Percentiles rank a stretch among this genome's conserved stretches.
phyloP scores from a whole-genome alignment of 2,113 vertebrate species.

The Aspiorhynchus laticeps region DNA sequence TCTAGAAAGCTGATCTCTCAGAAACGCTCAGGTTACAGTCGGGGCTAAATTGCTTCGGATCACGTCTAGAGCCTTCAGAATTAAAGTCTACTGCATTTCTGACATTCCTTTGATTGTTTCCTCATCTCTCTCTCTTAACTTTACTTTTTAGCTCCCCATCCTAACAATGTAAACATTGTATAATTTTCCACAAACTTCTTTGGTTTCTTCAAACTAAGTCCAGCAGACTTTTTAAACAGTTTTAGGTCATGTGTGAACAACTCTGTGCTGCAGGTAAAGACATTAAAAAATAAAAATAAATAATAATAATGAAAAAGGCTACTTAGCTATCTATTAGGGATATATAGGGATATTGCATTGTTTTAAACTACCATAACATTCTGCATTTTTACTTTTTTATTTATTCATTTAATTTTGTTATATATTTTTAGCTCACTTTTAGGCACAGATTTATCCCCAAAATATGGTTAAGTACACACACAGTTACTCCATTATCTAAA shows the following conservation, averaged over 20 bases:
- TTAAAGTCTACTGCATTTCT: slow-evolving; percentile 12
- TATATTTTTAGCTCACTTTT: neutral
- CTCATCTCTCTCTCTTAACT: slow-evolving; percentile 3
- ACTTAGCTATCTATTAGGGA: neutral
- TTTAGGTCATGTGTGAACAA: neutral
- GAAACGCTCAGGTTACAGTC: slow-evolving; percentile 5
- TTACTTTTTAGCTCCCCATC: neutral
- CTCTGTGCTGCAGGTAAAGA: neutral
- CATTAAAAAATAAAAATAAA: neutral
- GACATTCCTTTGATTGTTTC: neutral
- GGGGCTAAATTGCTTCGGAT: neutral
- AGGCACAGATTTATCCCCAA: neutral
- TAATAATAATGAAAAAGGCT: neutral
- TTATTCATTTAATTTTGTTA: too few relatives aligned
- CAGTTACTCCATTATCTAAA: neutral
- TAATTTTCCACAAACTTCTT: neutral
- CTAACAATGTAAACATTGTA: neutral
- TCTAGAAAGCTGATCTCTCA: neutral
- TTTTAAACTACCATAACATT: neutral
- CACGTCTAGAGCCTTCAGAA: neutral
- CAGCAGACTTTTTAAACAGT: neutral
- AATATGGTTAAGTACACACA: neutral
- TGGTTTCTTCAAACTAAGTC: slow-evolving; percentile 11
- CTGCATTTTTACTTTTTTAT: neutral
- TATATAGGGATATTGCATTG: neutral